Percentiles rank a stretch among this genome's conserved stretches.
phyloP scores from a whole-genome alignment of 2,113 vertebrate species.

The Arothron firmamentum region DNA sequence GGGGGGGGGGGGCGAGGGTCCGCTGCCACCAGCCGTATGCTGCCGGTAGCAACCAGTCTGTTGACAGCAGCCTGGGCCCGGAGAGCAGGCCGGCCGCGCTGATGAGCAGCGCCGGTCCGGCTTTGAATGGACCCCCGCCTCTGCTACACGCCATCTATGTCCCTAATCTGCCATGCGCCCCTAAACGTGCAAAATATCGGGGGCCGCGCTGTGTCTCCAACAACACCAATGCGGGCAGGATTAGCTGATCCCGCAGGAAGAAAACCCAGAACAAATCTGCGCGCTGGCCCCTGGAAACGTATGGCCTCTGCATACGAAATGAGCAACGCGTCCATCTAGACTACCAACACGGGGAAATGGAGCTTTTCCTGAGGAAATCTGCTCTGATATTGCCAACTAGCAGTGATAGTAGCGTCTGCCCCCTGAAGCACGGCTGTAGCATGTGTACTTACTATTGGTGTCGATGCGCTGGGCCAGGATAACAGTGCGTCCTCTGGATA shows the following conservation, averaged over 20 bases:
- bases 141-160: conserved; percentile 2
- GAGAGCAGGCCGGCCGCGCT: conserved; percentile 36
- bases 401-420: conserved; percentile 26
- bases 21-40: conserved; percentile 52
- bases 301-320: conserved; percentile 20
- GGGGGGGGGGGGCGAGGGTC: conserved; percentile 55
- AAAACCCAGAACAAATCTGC: conserved; percentile 25
- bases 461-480: conserved; percentile 46
- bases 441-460: conserved; percentile 67
- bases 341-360: background rate
- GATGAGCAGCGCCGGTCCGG: background rate
- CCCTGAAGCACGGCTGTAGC: conserved; percentile 39
- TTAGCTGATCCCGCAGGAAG: background rate
- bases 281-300: conserved; percentile 12
- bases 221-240: background rate
- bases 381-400: background rate
- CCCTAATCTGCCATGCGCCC: background rate
- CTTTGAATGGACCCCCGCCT: too few species aligned
- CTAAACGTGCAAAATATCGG: too few species aligned
- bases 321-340: background rate
- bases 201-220: too few species aligned
- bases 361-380: conserved; percentile 8
- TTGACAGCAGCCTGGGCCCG: conserved; percentile 49
- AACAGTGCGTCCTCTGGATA: conserved; percentile 54
- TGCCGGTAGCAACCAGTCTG: conserved; percentile 48